phyloP scores from a whole-genome alignment of 92 coral and sea anemone genomes.

The Diadumene lineata region DNA sequence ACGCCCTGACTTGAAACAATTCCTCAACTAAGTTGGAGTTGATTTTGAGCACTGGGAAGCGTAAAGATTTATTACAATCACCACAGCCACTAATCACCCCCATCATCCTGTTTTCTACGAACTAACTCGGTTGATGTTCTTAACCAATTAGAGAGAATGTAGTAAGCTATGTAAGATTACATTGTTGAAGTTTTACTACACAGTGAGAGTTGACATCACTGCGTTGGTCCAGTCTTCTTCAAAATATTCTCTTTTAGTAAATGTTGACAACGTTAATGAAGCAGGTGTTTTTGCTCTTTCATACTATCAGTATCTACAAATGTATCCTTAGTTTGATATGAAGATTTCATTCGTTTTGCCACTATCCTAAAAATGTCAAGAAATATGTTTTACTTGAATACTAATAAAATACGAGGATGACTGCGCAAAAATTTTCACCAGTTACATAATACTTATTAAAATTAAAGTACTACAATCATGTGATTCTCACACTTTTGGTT shows the following conservation, averaged over 20 bases:
- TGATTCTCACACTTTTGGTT: too few species aligned
- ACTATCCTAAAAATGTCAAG: too few species aligned
- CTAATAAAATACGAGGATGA: too few species aligned
- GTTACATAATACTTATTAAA: too few species aligned
- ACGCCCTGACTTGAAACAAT: background rate
- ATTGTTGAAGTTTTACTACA: background rate
- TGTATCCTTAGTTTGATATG: background rate
- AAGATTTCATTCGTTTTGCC: too few species aligned
- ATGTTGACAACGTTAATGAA: background rate
- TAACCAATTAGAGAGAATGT: background rate
- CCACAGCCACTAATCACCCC: background rate
- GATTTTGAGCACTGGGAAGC: background rate
- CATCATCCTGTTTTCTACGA: slow-evolving; percentile 1
- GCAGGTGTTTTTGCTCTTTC: background rate
- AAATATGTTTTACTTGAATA: too few species aligned
- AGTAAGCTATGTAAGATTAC: background rate
- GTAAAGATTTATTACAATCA: background rate
- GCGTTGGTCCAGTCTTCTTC: slow-evolving; percentile 13
- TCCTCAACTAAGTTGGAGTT: background rate
- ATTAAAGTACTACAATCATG: too few species aligned
- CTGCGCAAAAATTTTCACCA: too few species aligned
- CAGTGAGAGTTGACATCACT: background rate
- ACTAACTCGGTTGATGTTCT: background rate
- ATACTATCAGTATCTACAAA: background rate
- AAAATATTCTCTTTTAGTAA: background rate